Base-by-base conservation (phyloP, 2,888 invertebrate species). In the Tipula vernalis region DNA sequence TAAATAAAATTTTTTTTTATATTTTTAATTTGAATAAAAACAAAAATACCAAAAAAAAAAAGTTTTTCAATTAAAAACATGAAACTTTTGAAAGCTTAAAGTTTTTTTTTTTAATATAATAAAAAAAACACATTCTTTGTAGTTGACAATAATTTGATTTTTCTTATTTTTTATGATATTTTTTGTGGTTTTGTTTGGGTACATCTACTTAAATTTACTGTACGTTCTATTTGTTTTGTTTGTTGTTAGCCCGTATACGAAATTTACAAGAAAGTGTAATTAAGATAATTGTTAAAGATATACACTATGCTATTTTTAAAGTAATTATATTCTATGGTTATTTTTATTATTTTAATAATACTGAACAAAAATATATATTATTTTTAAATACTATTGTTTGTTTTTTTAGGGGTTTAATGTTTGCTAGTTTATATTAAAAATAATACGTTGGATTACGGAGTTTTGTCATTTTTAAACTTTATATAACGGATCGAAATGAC, bases 31-130 rank as follows among this genome's bases (percentile, higher is more conserved):
- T 71, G 12, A 71, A 71, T 51, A n/a, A 28, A 71, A 71, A 71
- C 28, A 71, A 71, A 71, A 71, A 71, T 71, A 28, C 8, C 12
- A 71, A 10, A 71, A 28, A 10, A 28, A 10, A 28, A 71, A 71
- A 71, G 71, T 71, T 71, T 71, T 71, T 71, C 71, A 71, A 71
- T 71, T 71, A 71, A 71, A 71, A 71, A 71, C 71, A 71, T 71
- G 28, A 71, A 71, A 71, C 71, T 71, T 71, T 71, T 28, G 18
- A 28, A 28, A 71, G 71, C 71, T 71, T 71, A 28, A 71, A 71
- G 71, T 71, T 71, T 71, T 71, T 71, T 39, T 6, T 39, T 39
- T 5, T 39, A 2, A 3, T 39, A 10, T 28, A 28, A 28, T 28
- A 71, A 71, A 71, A 39, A 39, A 39, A 39, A 39, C 39, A 39